Conservation (phyloP, 2,797 vertebrate genomes). For the Lates japonicus region DNA sequence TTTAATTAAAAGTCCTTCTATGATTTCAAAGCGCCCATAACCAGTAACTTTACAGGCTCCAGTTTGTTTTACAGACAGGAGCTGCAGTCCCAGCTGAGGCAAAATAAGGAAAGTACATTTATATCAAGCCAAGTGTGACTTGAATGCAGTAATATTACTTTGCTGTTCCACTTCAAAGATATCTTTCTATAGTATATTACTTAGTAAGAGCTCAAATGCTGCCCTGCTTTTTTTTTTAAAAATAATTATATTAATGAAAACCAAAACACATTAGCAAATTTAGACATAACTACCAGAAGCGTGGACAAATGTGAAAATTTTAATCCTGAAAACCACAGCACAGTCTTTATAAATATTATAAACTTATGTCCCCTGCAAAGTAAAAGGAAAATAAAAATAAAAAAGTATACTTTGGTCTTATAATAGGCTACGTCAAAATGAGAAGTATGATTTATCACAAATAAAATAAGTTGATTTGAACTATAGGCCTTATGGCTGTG, state of each 20-base stretch:
- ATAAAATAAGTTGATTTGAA: too few relatives aligned
- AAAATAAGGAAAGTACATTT: neutral
- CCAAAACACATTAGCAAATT: constrained; percentile 25
- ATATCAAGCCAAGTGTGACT: constrained; percentile 10
- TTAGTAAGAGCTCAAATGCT: neutral
- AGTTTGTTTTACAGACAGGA: neutral
- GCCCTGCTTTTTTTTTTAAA: neutral
- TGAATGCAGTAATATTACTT: neutral
- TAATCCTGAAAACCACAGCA: too few relatives aligned
- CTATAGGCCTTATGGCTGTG: too few relatives aligned
- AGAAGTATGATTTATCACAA: too few relatives aligned
- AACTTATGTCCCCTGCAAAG: too few relatives aligned
- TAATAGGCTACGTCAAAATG: too few relatives aligned
- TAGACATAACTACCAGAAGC: constrained; percentile 33
- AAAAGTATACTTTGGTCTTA: too few relatives aligned
- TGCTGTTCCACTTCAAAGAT: neutral
- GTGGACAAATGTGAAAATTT: too few relatives aligned
- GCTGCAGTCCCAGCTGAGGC: neutral
- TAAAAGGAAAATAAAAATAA: too few relatives aligned
- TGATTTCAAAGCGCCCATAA: neutral
- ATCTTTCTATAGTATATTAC: neutral
- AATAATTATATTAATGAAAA: constrained; percentile 15
- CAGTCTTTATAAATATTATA: too few relatives aligned
- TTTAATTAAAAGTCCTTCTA: neutral
- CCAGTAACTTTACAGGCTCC: neutral